These are phyloP conservation scores for Apogon hyalosoma DNA, from an alignment of 2,797 vertebrate species.

Conservation along the genomic window DNA sequence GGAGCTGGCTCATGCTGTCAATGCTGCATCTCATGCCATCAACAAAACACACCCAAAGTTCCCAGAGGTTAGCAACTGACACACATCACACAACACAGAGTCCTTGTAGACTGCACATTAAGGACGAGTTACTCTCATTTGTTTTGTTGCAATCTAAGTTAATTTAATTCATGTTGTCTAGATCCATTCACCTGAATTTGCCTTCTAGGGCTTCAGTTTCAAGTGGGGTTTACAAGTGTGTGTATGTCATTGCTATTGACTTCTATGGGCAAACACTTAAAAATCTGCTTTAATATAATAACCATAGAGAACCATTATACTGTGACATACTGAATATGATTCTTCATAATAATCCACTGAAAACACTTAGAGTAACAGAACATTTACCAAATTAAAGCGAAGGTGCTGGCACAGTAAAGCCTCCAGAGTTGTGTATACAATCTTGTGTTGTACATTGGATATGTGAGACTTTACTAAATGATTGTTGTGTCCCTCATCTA, in stretches of 20 bases:
- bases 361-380: background rate
- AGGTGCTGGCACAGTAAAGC: background rate
- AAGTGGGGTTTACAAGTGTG: too few species aligned
- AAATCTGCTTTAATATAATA: too few species aligned
- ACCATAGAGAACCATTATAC: too few species aligned
- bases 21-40: constrained; percentile 96
- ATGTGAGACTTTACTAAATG: background rate
- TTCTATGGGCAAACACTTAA: too few species aligned
- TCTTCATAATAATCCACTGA: background rate
- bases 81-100: accelerated
- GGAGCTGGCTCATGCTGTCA: constrained; percentile 97
- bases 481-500: constrained; percentile 64
- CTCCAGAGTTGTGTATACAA: background rate
- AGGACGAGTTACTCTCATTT: background rate
- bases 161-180: too few species aligned
- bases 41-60: constrained; percentile 96
- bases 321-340: too few species aligned
- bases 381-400: background rate
- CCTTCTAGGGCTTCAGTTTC: too few species aligned
- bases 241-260: too few species aligned
- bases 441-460: background rate
- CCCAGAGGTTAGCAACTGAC: constrained; percentile 88
- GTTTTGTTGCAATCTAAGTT: background rate
- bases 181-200: too few species aligned
- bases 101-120: background rate